Base-by-base conservation (phyloP, 2,888 invertebrate genomes). In the Endotricha flammealis region DNA sequence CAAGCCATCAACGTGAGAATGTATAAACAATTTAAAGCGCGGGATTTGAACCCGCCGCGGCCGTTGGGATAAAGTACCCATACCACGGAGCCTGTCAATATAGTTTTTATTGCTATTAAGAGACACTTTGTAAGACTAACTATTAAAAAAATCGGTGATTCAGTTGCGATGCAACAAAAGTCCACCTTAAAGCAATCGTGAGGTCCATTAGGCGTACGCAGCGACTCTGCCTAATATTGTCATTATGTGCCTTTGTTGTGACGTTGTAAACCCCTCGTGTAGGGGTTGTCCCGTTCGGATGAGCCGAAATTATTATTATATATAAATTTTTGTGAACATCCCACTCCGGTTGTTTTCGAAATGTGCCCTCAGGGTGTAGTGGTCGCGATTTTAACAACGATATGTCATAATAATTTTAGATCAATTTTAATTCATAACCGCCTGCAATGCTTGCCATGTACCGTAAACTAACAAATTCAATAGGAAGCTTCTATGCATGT, bases 121-220 rank as follows among this genome's bases (percentile, higher is more conserved):
- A n/a, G n/a, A n/a, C n/a, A n/a, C n/a, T n/a, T n/a, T n/a, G n/a
- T n/a, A n/a, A n/a, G n/a, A n/a, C n/a, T n/a, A n/a, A n/a, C n/a
- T n/a, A n/a, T n/a, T n/a, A n/a, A n/a, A n/a, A n/a, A n/a, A n/a
- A n/a, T n/a, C n/a, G n/a, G 48, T 44, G 43, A 45, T 44, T 42
- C 39, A 47, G n/a, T n/a, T n/a, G n/a, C n/a, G n/a, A n/a, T n/a
- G n/a, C n/a, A n/a, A n/a, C n/a, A n/a, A n/a, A n/a, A n/a, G n/a
- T n/a, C n/a, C n/a, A n/a, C n/a, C n/a, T n/a, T n/a, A n/a, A 66
- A 72, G 70, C 78, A 78, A 77, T 80, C 76, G 75, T 74, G 57
- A 73, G 75, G 70, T 73, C 80, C 79, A 82, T 82, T 82, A 78
- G 67, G 69, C 70, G 67, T 62, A 57, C 58, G 53, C 56, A 44